phyloP scores from a whole-genome alignment of 2,797 vertebrate species.

The Betta splendens region DNA sequence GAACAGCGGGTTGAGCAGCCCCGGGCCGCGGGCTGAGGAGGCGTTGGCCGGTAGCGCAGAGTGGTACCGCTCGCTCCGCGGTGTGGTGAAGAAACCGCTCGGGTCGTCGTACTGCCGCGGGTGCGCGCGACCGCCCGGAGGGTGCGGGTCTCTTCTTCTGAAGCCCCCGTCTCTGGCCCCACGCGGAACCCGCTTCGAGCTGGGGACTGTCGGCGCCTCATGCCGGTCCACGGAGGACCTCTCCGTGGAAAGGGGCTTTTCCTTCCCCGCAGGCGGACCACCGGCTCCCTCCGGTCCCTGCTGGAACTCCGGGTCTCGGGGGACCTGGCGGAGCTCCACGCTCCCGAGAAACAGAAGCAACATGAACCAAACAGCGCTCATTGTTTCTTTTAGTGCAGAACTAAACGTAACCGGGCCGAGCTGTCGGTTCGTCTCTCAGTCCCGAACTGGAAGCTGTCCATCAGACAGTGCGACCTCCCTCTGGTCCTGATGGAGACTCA shows the following conservation, averaged over 20 bases:
- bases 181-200: constrained; percentile 53
- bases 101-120: constrained; percentile 76
- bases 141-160: constrained; percentile 50
- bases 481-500: constrained; percentile 44
- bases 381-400: constrained; percentile 24
- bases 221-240: not conserved
- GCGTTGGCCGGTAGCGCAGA: constrained; percentile 30
- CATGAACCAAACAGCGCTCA: constrained; percentile 49
- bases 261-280: not conserved
- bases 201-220: not conserved
- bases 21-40: constrained; percentile 62
- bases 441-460: constrained; percentile 1
- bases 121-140: constrained; percentile 44
- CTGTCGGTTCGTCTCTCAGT: constrained; percentile 6
- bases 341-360: constrained; percentile 52
- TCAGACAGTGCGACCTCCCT: not conserved
- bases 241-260: not conserved
- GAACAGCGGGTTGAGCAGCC: constrained; percentile 85
- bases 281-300: constrained; percentile 1
- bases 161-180: constrained; percentile 60
- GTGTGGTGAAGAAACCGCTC: constrained; percentile 77
- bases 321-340: constrained; percentile 52
- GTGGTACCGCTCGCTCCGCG: constrained; percentile 37
- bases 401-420: constrained; percentile 3
- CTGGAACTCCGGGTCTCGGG: not conserved